Conservation (phyloP, 2,888 invertebrate genomes). For the Trichacis sp. region DNA sequence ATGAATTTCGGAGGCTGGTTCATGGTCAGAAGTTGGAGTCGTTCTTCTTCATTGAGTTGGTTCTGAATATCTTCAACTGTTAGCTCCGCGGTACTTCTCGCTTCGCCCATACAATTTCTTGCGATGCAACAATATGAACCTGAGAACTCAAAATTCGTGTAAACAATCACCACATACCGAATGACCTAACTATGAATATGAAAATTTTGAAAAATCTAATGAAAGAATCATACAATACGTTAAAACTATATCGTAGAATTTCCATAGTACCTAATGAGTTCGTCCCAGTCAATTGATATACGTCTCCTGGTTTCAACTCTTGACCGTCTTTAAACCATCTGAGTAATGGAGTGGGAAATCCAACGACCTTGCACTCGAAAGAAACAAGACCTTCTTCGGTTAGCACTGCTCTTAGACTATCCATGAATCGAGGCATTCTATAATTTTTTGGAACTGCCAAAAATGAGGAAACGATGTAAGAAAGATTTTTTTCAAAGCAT, state of each 20-base stretch:
- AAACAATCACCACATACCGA: too few relatives aligned
- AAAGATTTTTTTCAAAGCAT: constrained; percentile 31
- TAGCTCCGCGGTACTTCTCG: constrained; percentile 86
- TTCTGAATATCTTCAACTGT: constrained; percentile 92
- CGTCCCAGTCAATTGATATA: constrained; percentile 90
- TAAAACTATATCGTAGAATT: too few relatives aligned
- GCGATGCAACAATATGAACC: constrained; percentile 91
- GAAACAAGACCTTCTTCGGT: constrained; percentile 93
- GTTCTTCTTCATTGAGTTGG: constrained; percentile 88
- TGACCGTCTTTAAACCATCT: constrained; percentile 95
- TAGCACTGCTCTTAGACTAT: constrained; percentile 87
- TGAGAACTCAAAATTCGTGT: constrained; percentile 32
- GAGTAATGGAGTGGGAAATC: constrained; percentile 88
- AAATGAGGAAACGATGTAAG: neutral
- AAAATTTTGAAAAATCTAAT: too few relatives aligned
- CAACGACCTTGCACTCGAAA: constrained; percentile 93
- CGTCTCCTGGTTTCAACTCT: constrained; percentile 91
- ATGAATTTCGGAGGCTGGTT: constrained; percentile 88
- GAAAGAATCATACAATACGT: too few relatives aligned
- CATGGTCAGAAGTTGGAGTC: constrained; percentile 78
- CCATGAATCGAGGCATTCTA: constrained; percentile 89
- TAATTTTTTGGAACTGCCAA: constrained; percentile 88
- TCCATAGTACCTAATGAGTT: constrained; percentile 85
- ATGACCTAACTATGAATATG: too few relatives aligned
- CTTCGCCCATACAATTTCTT: constrained; percentile 91